Evolutionary conservation across 2,888 invertebrate species (phyloP), one percentile per base, ranked within the genome.

Genomic region (Phalera bucephala): DNA sequence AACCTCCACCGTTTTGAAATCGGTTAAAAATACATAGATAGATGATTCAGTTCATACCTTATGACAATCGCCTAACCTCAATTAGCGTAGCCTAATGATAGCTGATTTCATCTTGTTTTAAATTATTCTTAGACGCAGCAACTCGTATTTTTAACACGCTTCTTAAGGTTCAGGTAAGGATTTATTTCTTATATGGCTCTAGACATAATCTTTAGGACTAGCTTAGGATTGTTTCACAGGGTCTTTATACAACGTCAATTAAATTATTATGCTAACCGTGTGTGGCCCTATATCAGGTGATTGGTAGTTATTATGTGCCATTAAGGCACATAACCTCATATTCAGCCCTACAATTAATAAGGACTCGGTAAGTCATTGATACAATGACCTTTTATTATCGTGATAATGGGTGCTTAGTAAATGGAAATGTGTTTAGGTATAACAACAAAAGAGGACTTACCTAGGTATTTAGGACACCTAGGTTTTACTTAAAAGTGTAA

Each of bases 241-340:
- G 32, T 32, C 36, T 25, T 25, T 40, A 36, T 23, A 39, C 48
- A 48, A 60, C 48, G 63, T 54, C 47, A 47, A 40, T 41, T 40
- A 37, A 40, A 33, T 34, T 47, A 58, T 62, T 60, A 69, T 64
- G 65, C 46, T 63, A 56, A 68, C 53, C 47, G 53, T 59, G 53
- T 50, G 44, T 50, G 61, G 31, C 46, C 48, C 42, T 49, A 55
- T 40, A 49, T 42, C 33, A 41, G 35, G 42, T 33, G 49, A 58
- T 50, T 47, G 48, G 43, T 33, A 30, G 45, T 48, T 25, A 65
- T 65, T 65, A 64, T 40, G 53, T 20, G 55, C 39, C 30, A 61
- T 65, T 64, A 59, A 44, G 51, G 45, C 46, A 45, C 45, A 36
- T 60, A 64, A 52, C 69, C 67, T 68, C 64, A 64, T 52, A 49